phyloP scores from a whole-genome alignment of 2,113 vertebrate species.

The Tichodroma muraria region DNA sequence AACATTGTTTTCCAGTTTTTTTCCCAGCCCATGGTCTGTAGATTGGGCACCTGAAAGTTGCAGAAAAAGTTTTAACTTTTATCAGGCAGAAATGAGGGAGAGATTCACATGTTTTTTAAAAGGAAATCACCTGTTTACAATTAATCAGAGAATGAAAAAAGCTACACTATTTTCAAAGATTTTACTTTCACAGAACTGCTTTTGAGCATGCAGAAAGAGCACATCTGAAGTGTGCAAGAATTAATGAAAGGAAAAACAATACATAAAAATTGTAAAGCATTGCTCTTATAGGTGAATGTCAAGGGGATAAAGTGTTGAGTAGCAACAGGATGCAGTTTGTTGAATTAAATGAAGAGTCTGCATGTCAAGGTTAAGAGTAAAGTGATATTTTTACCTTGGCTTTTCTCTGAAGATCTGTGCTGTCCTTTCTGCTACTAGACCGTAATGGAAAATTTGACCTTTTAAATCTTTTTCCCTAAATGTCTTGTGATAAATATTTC shows the following conservation, averaged over 20 bases:
- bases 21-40: background rate
- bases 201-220: background rate
- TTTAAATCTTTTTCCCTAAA: constrained; percentile 9
- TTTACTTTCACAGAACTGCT: background rate
- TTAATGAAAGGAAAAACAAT: background rate
- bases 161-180: background rate
- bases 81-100: background rate
- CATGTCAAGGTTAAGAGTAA: background rate
- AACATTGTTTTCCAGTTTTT: background rate
- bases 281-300: background rate
- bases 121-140: background rate
- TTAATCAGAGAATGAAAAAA: background rate
- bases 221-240: background rate
- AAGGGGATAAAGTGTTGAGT: background rate
- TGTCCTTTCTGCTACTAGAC: background rate
- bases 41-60: background rate
- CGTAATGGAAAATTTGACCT: constrained; percentile 41
- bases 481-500: constrained; percentile 40
- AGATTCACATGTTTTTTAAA: background rate
- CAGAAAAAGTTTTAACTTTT: background rate
- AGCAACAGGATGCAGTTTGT: background rate
- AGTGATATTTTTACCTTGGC: background rate
- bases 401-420: background rate
- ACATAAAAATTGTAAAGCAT: background rate
- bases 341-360: constrained; percentile 1